phyloP scores from a whole-genome alignment of 2,113 vertebrate species.

The Tiliqua scincoides region DNA sequence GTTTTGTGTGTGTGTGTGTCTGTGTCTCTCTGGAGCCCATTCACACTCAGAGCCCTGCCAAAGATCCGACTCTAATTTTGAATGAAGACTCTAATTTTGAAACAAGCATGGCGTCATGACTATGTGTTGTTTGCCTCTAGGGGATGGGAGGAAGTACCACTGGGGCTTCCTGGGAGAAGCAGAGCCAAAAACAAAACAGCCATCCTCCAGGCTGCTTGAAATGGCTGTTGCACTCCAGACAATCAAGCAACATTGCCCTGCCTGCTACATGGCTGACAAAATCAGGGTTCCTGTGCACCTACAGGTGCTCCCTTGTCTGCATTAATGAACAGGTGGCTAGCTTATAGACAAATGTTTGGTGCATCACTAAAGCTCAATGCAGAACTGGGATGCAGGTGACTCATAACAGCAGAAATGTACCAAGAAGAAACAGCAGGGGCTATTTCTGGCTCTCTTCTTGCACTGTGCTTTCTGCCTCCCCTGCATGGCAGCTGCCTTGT shows the following conservation, averaged over 20 bases:
- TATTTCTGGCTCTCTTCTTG: constrained; percentile 20
- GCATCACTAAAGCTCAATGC: not conserved
- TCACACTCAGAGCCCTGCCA: not conserved
- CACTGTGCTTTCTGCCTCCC: not conserved
- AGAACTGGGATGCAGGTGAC: constrained; percentile 6
- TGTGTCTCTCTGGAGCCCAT: not conserved
- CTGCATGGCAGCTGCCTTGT: not conserved
- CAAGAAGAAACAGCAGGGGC: not conserved
- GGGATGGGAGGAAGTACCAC: not conserved
- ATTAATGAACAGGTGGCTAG: not conserved
- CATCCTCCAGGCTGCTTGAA: not conserved
- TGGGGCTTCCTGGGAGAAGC: constrained; percentile 1
- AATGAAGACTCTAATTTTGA: constrained; percentile 39
- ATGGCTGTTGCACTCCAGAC: not conserved
- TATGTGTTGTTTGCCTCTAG: not conserved
- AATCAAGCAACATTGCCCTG: not conserved
- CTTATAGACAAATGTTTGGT: constrained; percentile 6
- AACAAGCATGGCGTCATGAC: not conserved
- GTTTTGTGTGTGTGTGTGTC: not conserved
- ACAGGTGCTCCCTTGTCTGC: not conserved
- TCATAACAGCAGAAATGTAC: constrained; percentile 1
- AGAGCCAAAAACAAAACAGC: not conserved
- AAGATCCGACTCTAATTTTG: constrained; percentile 29
- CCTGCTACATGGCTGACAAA: not conserved
- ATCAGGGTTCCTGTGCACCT: not conserved